Percentiles rank a stretch among this genome's conserved stretches.
Evolutionary conservation across 1,140 invertebrate genomes (phyloP).

Genomic region (Orius laevigatus): DNA sequence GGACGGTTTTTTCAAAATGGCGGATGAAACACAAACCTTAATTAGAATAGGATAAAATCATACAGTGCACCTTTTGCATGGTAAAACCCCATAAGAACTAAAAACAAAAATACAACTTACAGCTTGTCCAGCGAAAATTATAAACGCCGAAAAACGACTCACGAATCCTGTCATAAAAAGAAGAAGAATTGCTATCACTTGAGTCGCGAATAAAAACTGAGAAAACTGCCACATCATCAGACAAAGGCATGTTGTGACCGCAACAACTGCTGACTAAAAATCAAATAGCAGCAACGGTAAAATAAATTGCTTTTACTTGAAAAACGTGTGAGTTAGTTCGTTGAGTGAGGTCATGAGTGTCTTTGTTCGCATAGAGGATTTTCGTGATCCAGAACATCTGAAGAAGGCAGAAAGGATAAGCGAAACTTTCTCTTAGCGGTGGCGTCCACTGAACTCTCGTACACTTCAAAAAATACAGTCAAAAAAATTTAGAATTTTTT

Average conservation of each 20-base stretch:
- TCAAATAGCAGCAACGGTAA: slow-evolving; percentile 8
- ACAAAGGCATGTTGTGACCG: slow-evolving; percentile 28
- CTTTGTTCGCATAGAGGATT: slow-evolving; percentile 11
- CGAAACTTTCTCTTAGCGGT: slow-evolving; percentile 66
- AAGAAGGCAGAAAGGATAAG: slow-evolving; percentile 44
- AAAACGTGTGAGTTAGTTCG: slow-evolving; percentile 12
- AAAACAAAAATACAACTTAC: slow-evolving; percentile 25
- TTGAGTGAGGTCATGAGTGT: slow-evolving; percentile 9
- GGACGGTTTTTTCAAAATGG: too few species aligned
- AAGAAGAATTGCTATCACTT: slow-evolving; percentile 42
- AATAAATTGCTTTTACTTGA: slow-evolving; percentile 15
- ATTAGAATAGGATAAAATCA: slow-evolving; percentile 6
- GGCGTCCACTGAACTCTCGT: slow-evolving; percentile 74
- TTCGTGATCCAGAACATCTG: slow-evolving; percentile 24
- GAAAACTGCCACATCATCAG: slow-evolving; percentile 58
- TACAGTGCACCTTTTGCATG: too few species aligned
- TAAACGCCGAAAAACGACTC: slow-evolving; percentile 20
- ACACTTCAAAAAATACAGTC: slow-evolving; percentile 23
- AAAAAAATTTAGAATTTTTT: not conserved
- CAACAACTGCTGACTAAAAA: slow-evolving; percentile 21
- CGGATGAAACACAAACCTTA: too few species aligned
- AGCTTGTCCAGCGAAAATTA: slow-evolving; percentile 28
- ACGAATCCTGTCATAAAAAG: slow-evolving; percentile 33
- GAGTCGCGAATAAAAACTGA: slow-evolving; percentile 58
- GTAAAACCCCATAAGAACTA: not conserved